Conservation (phyloP, 2,888 invertebrate genomes). For the Drosophila setosimentum region DNA sequence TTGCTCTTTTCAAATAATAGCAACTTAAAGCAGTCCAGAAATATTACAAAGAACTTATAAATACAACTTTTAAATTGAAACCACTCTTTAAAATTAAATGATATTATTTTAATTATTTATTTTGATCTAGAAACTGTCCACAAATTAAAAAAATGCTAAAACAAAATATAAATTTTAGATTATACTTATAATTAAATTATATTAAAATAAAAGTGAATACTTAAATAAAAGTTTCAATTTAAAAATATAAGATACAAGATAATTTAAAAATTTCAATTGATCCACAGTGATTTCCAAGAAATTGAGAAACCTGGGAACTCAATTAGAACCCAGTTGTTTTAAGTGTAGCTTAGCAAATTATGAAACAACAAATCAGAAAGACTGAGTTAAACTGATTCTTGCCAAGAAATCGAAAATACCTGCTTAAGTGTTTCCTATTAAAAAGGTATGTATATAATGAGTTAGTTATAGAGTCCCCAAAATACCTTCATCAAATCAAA, state of each 20-base stretch:
- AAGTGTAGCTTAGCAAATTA: too few species aligned
- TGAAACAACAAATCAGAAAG: too few species aligned
- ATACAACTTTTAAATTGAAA: background rate
- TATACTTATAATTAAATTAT: background rate
- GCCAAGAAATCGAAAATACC: background rate
- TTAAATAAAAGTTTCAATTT: background rate
- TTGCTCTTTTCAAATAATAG: background rate
- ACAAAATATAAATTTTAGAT: background rate
- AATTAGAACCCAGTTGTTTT: background rate
- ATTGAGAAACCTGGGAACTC: fast-evolving
- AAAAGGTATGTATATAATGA: background rate
- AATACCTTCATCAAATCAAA: background rate
- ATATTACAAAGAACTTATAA: background rate
- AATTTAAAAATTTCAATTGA: fast-evolving
- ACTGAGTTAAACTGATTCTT: background rate
- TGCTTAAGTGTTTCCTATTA: background rate
- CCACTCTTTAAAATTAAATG: background rate
- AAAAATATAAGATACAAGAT: fast-evolving
- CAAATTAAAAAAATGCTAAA: background rate
- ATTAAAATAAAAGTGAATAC: background rate
- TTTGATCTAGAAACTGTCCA: too few species aligned
- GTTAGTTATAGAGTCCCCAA: background rate
- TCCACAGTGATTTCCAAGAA: background rate
- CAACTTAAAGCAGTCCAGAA: background rate
- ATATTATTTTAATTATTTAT: background rate